Evolutionary conservation across 2,888 invertebrate genomes (phyloP).

Genomic region (Ceriagrion tenellum): DNA sequence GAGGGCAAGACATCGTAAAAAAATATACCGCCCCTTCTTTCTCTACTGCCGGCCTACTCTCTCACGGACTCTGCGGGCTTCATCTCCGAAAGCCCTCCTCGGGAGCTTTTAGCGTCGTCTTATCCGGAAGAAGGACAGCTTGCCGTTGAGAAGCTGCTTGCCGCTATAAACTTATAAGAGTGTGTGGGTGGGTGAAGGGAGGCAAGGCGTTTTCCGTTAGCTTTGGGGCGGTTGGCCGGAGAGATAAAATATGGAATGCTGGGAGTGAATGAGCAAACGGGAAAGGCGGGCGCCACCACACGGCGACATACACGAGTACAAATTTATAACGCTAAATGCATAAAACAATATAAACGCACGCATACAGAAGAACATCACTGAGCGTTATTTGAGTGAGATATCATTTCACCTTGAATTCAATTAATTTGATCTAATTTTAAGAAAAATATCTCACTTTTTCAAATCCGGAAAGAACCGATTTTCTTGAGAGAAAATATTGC

Average conservation of each 20-base stretch:
- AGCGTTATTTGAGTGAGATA: too few species aligned
- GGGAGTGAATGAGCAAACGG: not conserved
- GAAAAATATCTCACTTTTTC: too few species aligned
- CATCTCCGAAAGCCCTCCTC: not conserved
- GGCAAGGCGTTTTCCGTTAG: not conserved
- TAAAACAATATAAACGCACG: too few species aligned
- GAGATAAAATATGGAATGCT: not conserved
- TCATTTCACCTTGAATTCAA: too few species aligned
- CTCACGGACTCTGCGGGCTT: not conserved
- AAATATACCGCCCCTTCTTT: not conserved
- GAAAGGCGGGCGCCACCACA: not conserved
- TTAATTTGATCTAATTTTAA: too few species aligned
- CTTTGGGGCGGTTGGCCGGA: not conserved
- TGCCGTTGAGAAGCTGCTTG: not conserved
- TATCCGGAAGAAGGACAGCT: not conserved
- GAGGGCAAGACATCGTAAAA: not conserved
- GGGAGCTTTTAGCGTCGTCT: not conserved
- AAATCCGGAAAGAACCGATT: too few species aligned
- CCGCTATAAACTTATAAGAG: conserved; percentile 9
- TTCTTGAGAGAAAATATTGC: too few species aligned
- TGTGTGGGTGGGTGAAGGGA: too few species aligned
- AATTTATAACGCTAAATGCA: too few species aligned
- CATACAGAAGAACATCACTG: too few species aligned
- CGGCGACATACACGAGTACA: too few species aligned
- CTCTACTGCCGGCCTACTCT: not conserved